Base-by-base conservation (phyloP, 2,113 vertebrate species). In the Xyrauchen texanus region DNA sequence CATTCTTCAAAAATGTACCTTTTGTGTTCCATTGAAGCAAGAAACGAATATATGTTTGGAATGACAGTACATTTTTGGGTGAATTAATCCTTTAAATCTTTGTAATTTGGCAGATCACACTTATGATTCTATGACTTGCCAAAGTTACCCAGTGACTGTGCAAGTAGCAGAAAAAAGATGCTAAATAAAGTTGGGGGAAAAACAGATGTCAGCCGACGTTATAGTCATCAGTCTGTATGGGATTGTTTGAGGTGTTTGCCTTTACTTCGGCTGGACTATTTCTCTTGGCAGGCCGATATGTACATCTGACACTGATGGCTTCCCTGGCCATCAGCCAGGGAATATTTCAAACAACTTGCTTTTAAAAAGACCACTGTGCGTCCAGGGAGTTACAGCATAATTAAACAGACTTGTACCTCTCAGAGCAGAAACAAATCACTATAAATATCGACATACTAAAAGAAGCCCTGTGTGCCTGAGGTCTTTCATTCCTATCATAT, bases 301-400 rank as follows among this genome's bases (percentile, higher is more conserved):
- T 70, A 67, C 47, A 60, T 67, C 78, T 66, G 76, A 67, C 70
- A 60, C 65, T 78, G 79, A 81, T 84, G 83, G 79, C 76, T 78
- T 55, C 69, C 53, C 53, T 84, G 80, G 83, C 76, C n/a, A 13
- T 44, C 3, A 8, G 62, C 76, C 80, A 84, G 68, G 44, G 70
- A 55, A 68, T 47, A 74, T 77, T 84, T 80, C 65, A 78, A 84
- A 81, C 78, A 74, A 64, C 68, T 68, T 42, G 47, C 68, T 77
- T 65, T 82, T 53, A 67, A 67, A 73, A 64, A 45, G 75, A 45
- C 68, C 12, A 7, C 44, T 68, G 47, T 68, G 69, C 42, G 7
- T 63, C 46, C 47, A 63, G 72, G 72, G 72, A 74, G 46, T 63
- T 74, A 51, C 60, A 52, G 49, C 77, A 65, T 74, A 71, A 74